Evolutionary conservation across 2,888 invertebrate genomes (phyloP), one percentile per base, ranked within the genome.

Genomic region (Atrina japonica): DNA sequence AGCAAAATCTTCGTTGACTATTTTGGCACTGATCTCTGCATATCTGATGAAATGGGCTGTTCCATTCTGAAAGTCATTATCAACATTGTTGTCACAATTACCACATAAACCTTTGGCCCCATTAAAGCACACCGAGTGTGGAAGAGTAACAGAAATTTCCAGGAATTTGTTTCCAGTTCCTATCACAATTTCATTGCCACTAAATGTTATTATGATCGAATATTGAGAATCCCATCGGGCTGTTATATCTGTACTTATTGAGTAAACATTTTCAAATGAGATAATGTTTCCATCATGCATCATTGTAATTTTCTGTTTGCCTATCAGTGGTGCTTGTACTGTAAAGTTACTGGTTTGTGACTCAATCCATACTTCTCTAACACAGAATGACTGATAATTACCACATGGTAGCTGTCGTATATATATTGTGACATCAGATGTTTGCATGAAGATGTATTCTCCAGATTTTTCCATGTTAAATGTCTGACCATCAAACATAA

Each of bases 31-130:
- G 41, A 75, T 70, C n/a, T 50, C 47, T 21, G 55, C 5, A 43
- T 64, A 35, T 16, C 53, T 18, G 11, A 64, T 40, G 7, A 43
- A 25, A 35, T 14, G 41, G 14, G 59, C 67, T 16, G 63, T 21
- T 0, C 27, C 23, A 23, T 45, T 66, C 18, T 52, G 25, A 63
- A 85, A 83, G 59, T 85, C 85, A 68, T 85, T 81, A 61, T 81
- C 68, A 0, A 59, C 41, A 56, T 80, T 76, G 11, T 56, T 59
- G 40, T 85, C 81, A 66, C 84, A 85, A 66, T 80, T 83, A 11
- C 85, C 85, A 59, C 80, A 77, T 3, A 84, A 55, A 1, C 85
- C 84, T 14, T 50, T 21, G 3, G 66, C 55, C 3, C 64, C 64
- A 21, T 40, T 45, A 41, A 68, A 43, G 21, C 64, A 66, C 27